Evolutionary conservation across 2,797 vertebrate species (phyloP).

Genomic region (Gallinago solitaria): DNA sequence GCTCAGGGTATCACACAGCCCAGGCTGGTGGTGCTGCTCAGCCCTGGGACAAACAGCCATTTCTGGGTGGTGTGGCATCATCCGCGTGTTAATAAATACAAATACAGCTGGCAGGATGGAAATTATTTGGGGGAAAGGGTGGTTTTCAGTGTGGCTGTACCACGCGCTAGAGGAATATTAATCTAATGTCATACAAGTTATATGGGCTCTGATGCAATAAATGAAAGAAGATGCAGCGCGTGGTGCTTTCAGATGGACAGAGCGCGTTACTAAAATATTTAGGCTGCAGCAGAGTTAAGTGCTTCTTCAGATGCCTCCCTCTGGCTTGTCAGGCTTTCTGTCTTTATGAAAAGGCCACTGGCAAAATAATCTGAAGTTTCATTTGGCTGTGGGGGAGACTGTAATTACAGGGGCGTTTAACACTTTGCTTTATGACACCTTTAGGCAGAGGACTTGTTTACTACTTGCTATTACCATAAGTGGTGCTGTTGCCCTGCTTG

Average conservation of each 20-base stretch:
- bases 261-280: background rate
- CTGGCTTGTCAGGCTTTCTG: background rate
- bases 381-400: background rate
- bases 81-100: background rate
- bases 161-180: background rate
- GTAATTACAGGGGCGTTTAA: background rate
- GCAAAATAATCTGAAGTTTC: conserved; percentile 1
- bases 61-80: background rate
- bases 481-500: conserved; percentile 63
- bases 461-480: conserved; percentile 47
- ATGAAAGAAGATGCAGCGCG: background rate
- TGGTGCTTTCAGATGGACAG: background rate
- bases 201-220: background rate
- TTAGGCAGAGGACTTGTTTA: conserved; percentile 34
- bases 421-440: conserved; percentile 14
- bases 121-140: background rate
- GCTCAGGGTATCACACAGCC: background rate
- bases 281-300: background rate
- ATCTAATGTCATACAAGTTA: background rate
- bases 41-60: background rate
- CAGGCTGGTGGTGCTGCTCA: background rate
- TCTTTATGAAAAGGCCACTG: conserved; percentile 6
- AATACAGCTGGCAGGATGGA: background rate
- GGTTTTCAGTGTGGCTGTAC: background rate
- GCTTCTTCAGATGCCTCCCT: background rate